phyloP scores from a whole-genome alignment of 1,140 invertebrate species.

The Euura saliciscinereae region DNA sequence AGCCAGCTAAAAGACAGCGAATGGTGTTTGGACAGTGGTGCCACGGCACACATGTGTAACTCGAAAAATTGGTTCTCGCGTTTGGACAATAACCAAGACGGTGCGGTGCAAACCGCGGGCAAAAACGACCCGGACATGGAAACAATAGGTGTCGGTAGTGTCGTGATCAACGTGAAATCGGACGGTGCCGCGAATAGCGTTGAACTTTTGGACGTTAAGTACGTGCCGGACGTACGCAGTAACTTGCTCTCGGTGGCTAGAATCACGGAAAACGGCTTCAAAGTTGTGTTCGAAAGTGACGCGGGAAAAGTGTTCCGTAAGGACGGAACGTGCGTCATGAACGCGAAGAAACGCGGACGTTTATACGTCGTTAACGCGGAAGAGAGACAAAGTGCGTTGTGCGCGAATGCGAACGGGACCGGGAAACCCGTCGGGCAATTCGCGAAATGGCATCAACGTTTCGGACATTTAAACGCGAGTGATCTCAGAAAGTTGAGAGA shows the following conservation, averaged over 20 bases:
- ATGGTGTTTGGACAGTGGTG: conserved; percentile 35
- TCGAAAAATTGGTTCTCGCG: conserved; percentile 20
- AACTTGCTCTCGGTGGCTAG: conserved; percentile 29
- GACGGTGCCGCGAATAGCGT: conserved; percentile 18
- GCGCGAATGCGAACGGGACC: neutral
- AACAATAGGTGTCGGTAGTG: conserved; percentile 20
- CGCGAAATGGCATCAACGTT: conserved; percentile 20
- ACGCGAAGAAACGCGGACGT: conserved; percentile 19
- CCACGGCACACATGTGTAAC: conserved; percentile 31
- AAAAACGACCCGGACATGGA: conserved; percentile 23
- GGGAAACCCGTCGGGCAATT: neutral
- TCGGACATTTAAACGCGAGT: conserved; percentile 14
- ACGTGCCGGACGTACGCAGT: conserved; percentile 27
- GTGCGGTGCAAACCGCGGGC: conserved; percentile 24
- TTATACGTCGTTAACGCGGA: conserved; percentile 18
- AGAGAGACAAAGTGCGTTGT: neutral
- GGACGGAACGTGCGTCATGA: conserved; percentile 17
- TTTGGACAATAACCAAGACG: conserved; percentile 11
- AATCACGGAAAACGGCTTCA: conserved; percentile 25
- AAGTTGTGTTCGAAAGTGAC: conserved; percentile 24
- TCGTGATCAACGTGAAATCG: conserved; percentile 13
- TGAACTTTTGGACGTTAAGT: conserved; percentile 26
- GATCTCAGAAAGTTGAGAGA: conserved; percentile 18
- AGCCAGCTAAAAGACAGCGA: too few relatives aligned
- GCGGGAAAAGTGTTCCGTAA: conserved; percentile 11